Conservation (phyloP, 1,140 invertebrate genomes). For the Philotrypesis tridentata region DNA sequence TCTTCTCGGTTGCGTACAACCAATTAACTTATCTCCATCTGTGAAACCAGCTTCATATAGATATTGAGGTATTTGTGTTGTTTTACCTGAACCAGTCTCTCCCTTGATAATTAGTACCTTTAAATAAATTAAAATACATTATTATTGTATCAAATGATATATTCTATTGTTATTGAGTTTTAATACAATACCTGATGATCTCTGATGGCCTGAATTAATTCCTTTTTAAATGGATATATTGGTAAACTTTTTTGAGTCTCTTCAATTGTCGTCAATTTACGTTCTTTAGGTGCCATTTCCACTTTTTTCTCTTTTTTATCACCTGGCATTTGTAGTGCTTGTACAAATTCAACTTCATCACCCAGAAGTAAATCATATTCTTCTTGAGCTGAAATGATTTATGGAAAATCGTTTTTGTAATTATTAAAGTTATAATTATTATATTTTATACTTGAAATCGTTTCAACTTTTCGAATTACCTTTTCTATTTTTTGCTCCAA, state of each 20-base stretch:
- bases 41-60: constrained; percentile 93
- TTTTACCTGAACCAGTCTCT: constrained; percentile 95
- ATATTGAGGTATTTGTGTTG: constrained; percentile 99
- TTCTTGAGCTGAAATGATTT: constrained; percentile 74
- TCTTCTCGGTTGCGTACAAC: constrained; percentile 84
- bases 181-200: constrained; percentile 84
- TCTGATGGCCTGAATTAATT: constrained; percentile 90
- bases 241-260: constrained; percentile 96
- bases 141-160: background rate
- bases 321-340: constrained; percentile 93
- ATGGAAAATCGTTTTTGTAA: background rate
- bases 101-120: constrained; percentile 96
- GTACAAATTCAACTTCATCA: constrained; percentile 98
- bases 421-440: background rate
- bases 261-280: constrained; percentile 84
- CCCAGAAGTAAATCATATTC: constrained; percentile 96
- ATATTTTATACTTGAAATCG: background rate
- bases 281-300: constrained; percentile 81
- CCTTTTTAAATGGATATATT: constrained; percentile 93
- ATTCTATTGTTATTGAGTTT: background rate
- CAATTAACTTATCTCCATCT: constrained; percentile 86
- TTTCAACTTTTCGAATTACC: constrained; percentile 58
- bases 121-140: background rate
- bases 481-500: constrained; percentile 93
- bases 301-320: constrained; percentile 75